phyloP scores from a whole-genome alignment of 2,888 invertebrate species.

The Imbricaverruca yamaguchii region DNA sequence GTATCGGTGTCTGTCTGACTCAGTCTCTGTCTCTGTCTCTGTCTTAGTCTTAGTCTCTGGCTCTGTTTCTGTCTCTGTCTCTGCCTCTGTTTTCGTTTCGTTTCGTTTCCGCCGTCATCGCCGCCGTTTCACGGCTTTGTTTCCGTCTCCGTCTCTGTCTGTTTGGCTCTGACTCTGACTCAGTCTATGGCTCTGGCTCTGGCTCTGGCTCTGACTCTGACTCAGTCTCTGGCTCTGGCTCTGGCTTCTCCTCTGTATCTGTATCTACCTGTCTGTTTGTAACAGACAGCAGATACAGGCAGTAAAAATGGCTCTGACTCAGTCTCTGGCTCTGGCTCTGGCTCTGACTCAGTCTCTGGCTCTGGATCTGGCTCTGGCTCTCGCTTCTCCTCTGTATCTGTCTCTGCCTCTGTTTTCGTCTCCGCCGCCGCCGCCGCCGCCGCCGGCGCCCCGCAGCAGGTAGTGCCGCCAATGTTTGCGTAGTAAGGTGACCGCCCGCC shows the following conservation, averaged over 20 bases:
- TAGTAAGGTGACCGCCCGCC: too few relatives aligned
- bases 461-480: too few relatives aligned
- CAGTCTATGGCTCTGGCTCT: neutral
- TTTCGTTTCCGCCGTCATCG: neutral
- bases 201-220: neutral
- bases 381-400: neutral
- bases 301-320: too few relatives aligned
- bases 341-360: neutral
- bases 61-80: constrained; percentile 15
- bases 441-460: neutral
- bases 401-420: constrained; percentile 10
- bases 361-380: too few relatives aligned
- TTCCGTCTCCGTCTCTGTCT: neutral
- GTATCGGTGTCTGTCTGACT: neutral
- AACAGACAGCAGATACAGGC: too few relatives aligned
- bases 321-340: neutral
- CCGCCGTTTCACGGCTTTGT: constrained; percentile 3
- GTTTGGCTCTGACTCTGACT: neutral
- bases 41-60: neutral
- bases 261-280: neutral
- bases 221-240: neutral
- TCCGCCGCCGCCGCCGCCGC: neutral
- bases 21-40: constrained; percentile 16
- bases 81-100: constrained; percentile 21
- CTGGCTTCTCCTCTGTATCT: neutral